These are phyloP conservation scores for Apodemia hepburni DNA, from an alignment of 2,888 invertebrate genomes.

Conservation along the genomic window DNA sequence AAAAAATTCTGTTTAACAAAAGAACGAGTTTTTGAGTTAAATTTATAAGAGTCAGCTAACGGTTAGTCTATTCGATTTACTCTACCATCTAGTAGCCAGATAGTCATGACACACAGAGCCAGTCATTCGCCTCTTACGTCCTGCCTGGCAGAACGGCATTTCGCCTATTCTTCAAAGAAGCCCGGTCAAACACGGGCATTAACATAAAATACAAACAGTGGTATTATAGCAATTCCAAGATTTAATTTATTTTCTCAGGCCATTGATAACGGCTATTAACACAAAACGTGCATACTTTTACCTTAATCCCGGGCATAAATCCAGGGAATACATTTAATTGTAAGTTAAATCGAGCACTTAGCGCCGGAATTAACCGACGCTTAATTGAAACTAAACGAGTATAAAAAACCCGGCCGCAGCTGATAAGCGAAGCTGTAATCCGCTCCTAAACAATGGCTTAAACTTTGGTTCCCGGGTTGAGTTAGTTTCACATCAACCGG, in stretches of 20 bases:
- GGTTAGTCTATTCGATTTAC: too few relatives aligned
- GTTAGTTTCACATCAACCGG: constrained; percentile 12
- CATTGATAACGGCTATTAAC: constrained; percentile 65
- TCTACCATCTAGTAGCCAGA: too few relatives aligned
- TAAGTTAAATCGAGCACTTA: constrained; percentile 68
- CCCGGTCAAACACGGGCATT: too few relatives aligned
- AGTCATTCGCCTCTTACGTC: too few relatives aligned
- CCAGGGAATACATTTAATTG: constrained; percentile 67
- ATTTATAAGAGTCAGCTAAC: too few relatives aligned
- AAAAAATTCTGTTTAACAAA: too few relatives aligned
- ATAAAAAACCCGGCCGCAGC: constrained; percentile 48
- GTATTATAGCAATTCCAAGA: too few relatives aligned
- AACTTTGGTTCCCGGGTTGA: constrained; percentile 43
- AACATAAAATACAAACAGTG: too few relatives aligned
- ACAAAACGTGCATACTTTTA: constrained; percentile 53
- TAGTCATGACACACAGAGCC: too few relatives aligned
- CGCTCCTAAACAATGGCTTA: constrained; percentile 62
- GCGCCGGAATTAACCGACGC: constrained; percentile 62
- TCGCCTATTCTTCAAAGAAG: too few relatives aligned
- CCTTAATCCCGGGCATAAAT: constrained; percentile 70
- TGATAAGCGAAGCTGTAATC: constrained; percentile 60
- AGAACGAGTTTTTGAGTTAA: too few relatives aligned
- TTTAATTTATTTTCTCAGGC: constrained; percentile 44
- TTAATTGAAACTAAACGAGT: constrained; percentile 73
- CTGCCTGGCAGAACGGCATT: too few relatives aligned